Conservation (phyloP, 2,113 vertebrate genomes). For the Nothoprocta pentlandii region DNA sequence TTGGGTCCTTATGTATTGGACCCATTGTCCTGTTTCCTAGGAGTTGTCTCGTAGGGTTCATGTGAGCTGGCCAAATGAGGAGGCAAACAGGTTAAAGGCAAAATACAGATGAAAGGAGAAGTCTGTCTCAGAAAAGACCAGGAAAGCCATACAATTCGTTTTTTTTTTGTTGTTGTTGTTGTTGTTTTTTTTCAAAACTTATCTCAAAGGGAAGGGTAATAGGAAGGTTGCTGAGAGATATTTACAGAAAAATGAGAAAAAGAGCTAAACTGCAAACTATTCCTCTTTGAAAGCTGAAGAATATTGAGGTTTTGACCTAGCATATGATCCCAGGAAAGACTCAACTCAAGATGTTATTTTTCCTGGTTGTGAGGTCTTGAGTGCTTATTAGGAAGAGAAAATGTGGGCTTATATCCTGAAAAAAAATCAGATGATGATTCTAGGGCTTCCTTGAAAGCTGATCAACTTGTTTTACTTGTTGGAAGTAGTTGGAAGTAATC, state of each 20-base stretch:
- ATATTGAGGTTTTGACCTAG: background rate
- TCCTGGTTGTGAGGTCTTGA: background rate
- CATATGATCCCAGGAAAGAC: background rate
- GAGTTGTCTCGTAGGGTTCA: background rate
- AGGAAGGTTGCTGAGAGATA: background rate
- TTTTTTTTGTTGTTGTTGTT: too few species aligned
- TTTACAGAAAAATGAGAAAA: background rate
- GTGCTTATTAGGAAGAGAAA: background rate
- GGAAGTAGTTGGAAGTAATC: background rate
- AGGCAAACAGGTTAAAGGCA: background rate
- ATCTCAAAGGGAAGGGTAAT: background rate
- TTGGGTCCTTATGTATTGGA: background rate
- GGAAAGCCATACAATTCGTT: background rate
- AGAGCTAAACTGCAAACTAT: background rate
- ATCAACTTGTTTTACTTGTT: background rate
- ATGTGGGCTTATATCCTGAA: background rate
- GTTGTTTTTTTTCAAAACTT: background rate
- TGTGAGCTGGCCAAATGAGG: background rate
- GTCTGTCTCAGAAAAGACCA: background rate
- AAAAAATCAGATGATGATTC: background rate
- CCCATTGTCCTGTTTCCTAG: background rate
- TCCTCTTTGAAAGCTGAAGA: background rate
- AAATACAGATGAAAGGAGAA: background rate
- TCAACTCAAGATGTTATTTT: conserved; percentile 18
- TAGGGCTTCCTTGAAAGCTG: background rate